Base-by-base conservation (phyloP, 2,888 invertebrate species). In the Cheilosia scutellata region DNA sequence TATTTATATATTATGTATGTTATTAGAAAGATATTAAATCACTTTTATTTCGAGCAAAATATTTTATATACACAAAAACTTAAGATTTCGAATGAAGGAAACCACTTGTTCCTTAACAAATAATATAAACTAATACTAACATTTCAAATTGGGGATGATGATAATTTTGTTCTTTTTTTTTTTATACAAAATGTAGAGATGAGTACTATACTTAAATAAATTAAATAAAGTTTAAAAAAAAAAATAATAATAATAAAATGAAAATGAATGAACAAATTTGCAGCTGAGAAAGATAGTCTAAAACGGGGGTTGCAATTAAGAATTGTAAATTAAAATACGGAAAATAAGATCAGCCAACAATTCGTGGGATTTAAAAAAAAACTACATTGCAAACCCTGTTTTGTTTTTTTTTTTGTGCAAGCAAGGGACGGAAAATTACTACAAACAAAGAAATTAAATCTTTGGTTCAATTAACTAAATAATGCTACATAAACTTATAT, bases 401-500 rank as follows among this genome's bases (percentile, higher is more conserved):
- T 20, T n/a, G n/a, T 37, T 37, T 37, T 37, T 37, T 11, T 20
- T 20, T 20, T 20, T 20, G 20, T 20, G 20, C 11, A 37, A 11
- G 11, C 9, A 55, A n/a, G 47, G 47, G 47, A 47, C 47, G 47
- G 47, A 55, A 13, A 55, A 55, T n/a, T 6, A 31, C 31, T 6
- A 27, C 5, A 55, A 55, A 63, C 37, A 42, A 72, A 78, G 72
- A 83, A 66, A 68, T 31, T 40, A 68, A 5, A 44, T 78, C 78
- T 83, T 83, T 83, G 82, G 82, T 66, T 57, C 40, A 66, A 62
- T 65, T 71, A 66, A 40, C 62, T 76, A 63, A 57, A 68, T 40
- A 66, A 62, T 57, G 29, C 44, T 49, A 47, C 16, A 44, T 55
- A 47, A 60, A 51, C n/a, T n/a, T n/a, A n/a, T n/a, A n/a, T n/a